Base-by-base conservation (phyloP, 2,797 vertebrate species). In the Sparidentex hasta region DNA sequence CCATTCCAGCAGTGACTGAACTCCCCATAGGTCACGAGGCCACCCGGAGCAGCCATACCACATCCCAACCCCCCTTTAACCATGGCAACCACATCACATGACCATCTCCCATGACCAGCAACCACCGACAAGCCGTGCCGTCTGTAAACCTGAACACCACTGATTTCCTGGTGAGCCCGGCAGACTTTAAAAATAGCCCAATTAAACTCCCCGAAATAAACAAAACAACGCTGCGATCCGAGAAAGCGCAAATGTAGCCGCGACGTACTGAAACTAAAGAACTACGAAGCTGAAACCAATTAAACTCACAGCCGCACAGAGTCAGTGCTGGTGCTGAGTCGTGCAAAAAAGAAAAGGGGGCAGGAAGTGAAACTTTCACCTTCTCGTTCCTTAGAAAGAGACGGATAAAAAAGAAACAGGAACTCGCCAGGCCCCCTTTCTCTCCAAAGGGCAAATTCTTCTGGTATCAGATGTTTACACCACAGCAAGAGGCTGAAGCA, bases 41-140 rank as follows among this genome's bases (percentile, higher is more conserved):
- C 90, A 92, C 83, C 72, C 65, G n/a, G 74, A 88, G 78, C 78
- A 83, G 78, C 88, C 88, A 89, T 89, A 86, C 86, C 91, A 89
- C 85, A 88, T 87, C 92, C 87, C 88, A 87, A 83, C 88, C 90
- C 88, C 88, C 89, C 81, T 72, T 80, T 86, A 91, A 86, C 91
- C 90, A 92, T 92, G 85, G 89, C 89, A 93, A 93, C 94, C 81
- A 82, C 87, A 83, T 92, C 94, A 90, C 89, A 93, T 92, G 93
- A 93, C 88, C 74, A 33, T 73, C 90, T 89, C 90, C 77, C 85
- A 87, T 92, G 89, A 93, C 81, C 71, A 41, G 79, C 80, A 77
- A 83, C 80, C 77, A 76, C 74, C 55, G 80, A 87, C 86, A 71
- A 83, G 80, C 76, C 1, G 13, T 57, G 43, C 48, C 67, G 70